A percentile compares a stretch with the other conserved stretches of the same genome.
phyloP scores from a whole-genome alignment of 2,888 invertebrate species.

The Hydriomena furcata region DNA sequence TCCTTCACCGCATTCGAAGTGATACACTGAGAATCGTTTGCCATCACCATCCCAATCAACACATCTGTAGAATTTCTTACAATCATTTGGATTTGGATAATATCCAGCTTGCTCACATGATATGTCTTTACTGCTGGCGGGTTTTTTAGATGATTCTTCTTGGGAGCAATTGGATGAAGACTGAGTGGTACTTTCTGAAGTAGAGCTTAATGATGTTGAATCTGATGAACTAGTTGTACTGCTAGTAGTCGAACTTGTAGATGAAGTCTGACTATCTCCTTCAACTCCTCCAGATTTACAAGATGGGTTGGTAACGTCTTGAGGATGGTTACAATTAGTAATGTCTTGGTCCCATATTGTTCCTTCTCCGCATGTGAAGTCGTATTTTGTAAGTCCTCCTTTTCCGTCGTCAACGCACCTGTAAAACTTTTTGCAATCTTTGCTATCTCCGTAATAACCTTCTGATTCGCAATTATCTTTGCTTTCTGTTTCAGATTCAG shows the following conservation, averaged over 20 bases:
- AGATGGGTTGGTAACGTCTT: slow-evolving; percentile 64
- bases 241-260: slow-evolving; percentile 31
- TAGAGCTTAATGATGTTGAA: slow-evolving; percentile 30
- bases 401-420: slow-evolving; percentile 86
- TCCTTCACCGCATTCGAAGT: slow-evolving; percentile 87
- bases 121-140: slow-evolving; percentile 48
- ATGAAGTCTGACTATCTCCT: slow-evolving; percentile 33
- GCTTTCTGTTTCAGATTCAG: slow-evolving; percentile 28
- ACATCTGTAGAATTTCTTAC: slow-evolving; percentile 87
- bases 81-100: slow-evolving; percentile 84
- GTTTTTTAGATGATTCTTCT: slow-evolving; percentile 52
- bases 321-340: slow-evolving; percentile 70
- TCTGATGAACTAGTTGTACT: slow-evolving; percentile 20
- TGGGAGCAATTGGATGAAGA: slow-evolving; percentile 50
- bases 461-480: slow-evolving; percentile 74
- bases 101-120: slow-evolving; percentile 84
- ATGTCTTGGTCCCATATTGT: slow-evolving; percentile 88
- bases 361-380: slow-evolving; percentile 86
- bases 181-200: slow-evolving; percentile 45
- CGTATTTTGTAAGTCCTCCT: slow-evolving; percentile 83
- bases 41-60: slow-evolving; percentile 84
- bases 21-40: slow-evolving; percentile 83
- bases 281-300: slow-evolving; percentile 42
- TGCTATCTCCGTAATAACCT: slow-evolving; percentile 85
- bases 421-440: slow-evolving; percentile 86